A percentile compares a stretch with the other conserved stretches of the same genome.
Evolutionary conservation across 2,888 invertebrate species (phyloP).

Genomic region (Strigamia crassipes): DNA sequence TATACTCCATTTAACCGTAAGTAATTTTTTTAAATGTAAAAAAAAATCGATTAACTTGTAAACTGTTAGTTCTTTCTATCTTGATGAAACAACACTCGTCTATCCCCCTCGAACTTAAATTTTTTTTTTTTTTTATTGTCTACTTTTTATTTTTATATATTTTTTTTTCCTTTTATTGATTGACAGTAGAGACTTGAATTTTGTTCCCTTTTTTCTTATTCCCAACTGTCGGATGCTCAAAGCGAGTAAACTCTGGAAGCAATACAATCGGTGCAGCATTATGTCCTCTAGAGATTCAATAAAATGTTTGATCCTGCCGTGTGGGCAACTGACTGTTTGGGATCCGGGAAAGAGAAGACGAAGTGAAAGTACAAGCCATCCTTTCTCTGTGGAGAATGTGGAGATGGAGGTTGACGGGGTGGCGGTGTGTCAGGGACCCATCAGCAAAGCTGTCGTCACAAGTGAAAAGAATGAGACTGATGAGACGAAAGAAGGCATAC

Average conservation of each 20-base stretch:
- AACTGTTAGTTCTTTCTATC: no score
- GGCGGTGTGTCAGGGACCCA: slow-evolving; percentile 13
- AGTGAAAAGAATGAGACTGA: slow-evolving; percentile 21
- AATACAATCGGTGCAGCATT: slow-evolving; percentile 21
- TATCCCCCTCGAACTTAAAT: not conserved
- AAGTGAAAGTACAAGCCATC: not conserved
- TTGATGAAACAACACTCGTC: no score
- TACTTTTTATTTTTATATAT: not conserved
- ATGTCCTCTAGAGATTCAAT: slow-evolving; percentile 15
- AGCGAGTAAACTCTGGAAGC: slow-evolving; percentile 7
- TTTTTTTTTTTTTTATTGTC: not conserved
- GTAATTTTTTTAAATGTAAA: not conserved
- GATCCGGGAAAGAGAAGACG: not conserved
- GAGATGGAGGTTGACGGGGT: slow-evolving; percentile 12
- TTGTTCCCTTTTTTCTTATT: not conserved
- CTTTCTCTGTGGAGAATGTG: not conserved
- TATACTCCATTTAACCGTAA: not conserved
- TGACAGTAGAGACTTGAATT: not conserved
- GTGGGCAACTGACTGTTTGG: slow-evolving; percentile 17
- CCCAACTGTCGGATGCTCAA: slow-evolving; percentile 12
- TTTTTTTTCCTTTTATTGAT: not conserved
- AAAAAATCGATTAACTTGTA: no score
- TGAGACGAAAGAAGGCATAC: slow-evolving; percentile 13
- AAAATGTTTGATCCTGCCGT: slow-evolving; percentile 18
- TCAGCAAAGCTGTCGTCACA: not conserved